Evolutionary conservation across 2,888 invertebrate genomes (phyloP), one percentile per base, ranked within the genome.

Genomic region (Pinctada fucata): DNA sequence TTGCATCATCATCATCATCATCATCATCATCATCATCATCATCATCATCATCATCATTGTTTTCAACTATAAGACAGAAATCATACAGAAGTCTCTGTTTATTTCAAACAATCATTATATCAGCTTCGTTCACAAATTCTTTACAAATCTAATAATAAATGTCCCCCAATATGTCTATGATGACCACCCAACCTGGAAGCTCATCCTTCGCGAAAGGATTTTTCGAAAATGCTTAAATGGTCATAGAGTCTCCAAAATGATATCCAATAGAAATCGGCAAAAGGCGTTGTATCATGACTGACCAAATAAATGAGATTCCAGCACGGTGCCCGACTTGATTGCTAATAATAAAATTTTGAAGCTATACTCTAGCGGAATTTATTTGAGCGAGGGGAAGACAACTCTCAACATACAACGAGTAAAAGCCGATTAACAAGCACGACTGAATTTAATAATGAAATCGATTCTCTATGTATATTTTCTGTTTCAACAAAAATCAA

Each of bases 291-390:
- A 64, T 64, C 16, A 16, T n/a, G n/a, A 67, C 67, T 48, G 63
- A 49, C 67, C 58, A 67, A 67, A 16, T 50, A 65, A 74, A 74
- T 74, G 74, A 74, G 74, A 65, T 66, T 13, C 51, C 74, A 66
- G 50, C 16, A 74, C 49, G 50, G 50, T 16, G 16, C 58, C 51
- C n/a, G 13, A 50, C n/a, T 74, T 2, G 45, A 31, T 16, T 66
- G 16, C 65, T 49, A 48, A 74, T 49, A 65, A 49, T 48, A 74
- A 74, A 74, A 65, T 50, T n/a, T 65, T 31, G 45, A 65, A 68
- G 76, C 76, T 77, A 75, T 76, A 78, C 78, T 75, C 68, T 80
- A 72, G 78, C 78, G 80, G 78, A 78, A 78, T 80, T 80, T 78
- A 80, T 80, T 80, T 69, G 70, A 80, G 80, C 80, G 71, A 75